phyloP scores from a whole-genome alignment of 1,140 invertebrate species.

The Aphis craccivora region DNA sequence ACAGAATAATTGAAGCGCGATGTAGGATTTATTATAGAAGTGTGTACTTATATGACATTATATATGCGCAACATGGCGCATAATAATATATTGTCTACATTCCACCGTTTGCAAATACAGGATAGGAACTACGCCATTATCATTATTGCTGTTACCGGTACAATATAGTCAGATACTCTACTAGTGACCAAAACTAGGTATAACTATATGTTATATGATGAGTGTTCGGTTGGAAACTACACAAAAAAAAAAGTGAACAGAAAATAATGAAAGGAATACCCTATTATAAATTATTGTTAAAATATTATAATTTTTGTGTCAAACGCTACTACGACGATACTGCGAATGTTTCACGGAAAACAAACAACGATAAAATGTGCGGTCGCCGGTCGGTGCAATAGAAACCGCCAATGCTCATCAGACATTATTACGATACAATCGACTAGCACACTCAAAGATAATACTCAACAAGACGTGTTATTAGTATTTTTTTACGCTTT shows the following conservation, averaged over 20 bases:
- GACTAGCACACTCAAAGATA: neutral
- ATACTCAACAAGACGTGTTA: neutral
- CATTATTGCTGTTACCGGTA: neutral
- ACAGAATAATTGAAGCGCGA: neutral
- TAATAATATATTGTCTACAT: neutral
- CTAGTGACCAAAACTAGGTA: neutral
- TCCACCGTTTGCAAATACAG: neutral
- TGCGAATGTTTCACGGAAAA: neutral
- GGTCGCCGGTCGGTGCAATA: neutral
- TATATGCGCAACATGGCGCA: neutral
- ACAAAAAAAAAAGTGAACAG: neutral
- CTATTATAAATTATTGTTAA: too few relatives aligned
- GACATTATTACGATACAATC: constrained; percentile 9
- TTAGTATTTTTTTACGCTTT: neutral
- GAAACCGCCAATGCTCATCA: neutral
- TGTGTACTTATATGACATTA: neutral
- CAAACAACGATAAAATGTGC: neutral
- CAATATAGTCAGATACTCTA: neutral
- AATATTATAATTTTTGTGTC: neutral
- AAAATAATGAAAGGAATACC: neutral
- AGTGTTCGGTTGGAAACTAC: neutral
- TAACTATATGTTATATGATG: neutral
- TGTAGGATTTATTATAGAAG: neutral
- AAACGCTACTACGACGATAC: neutral
- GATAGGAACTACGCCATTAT: neutral